phyloP scores from a whole-genome alignment of 2,113 vertebrate species.

The Poeciliopsis occidentalis region DNA sequence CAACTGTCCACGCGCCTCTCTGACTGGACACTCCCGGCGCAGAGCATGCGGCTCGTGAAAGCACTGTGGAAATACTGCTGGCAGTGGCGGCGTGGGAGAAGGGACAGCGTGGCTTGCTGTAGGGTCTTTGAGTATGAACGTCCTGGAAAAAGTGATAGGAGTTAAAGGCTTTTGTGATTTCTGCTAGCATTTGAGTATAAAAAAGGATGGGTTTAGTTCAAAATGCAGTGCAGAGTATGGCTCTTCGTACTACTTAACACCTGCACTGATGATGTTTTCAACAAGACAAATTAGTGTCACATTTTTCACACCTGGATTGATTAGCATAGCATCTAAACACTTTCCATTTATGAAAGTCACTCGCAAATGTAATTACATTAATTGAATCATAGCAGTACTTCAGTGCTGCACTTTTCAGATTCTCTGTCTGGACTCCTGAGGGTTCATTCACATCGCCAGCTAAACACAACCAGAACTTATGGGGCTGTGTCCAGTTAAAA shows the following conservation, averaged over 20 bases:
- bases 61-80: slow-evolving; percentile 86
- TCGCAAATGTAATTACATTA: background rate
- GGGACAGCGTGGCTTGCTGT: slow-evolving; percentile 89
- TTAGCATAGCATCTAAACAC: no score
- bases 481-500: background rate
- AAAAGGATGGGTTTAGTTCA: background rate
- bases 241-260: no score
- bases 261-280: no score
- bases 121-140: slow-evolving; percentile 94
- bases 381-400: background rate
- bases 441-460: no score
- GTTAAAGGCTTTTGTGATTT: background rate
- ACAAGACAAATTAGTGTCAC: no score
- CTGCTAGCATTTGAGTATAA: slow-evolving; percentile 4
- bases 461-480: background rate
- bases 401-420: background rate
- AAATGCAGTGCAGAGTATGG: background rate
- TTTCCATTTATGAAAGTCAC: no score
- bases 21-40: slow-evolving; percentile 85
- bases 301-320: no score
- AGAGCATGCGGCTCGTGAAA: slow-evolving; percentile 96
- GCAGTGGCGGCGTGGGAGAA: slow-evolving; percentile 89
- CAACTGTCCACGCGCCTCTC: slow-evolving; percentile 92
- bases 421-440: no score
- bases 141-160: slow-evolving; percentile 73